phyloP scores from a whole-genome alignment of 2,888 invertebrate species.

The Syritta pipiens region DNA sequence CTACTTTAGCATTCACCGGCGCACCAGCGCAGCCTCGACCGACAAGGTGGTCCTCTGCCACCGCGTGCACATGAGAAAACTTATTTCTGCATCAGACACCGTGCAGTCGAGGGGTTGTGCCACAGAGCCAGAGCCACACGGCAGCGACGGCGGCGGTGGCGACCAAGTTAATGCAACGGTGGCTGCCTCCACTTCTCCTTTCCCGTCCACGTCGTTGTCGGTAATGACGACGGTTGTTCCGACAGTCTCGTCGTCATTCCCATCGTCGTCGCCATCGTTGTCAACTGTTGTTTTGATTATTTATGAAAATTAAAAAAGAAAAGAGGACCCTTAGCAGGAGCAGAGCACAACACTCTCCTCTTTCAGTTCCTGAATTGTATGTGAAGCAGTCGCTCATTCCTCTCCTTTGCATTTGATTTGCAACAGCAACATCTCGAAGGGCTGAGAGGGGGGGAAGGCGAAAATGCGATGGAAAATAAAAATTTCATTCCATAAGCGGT shows the following conservation, averaged over 20 bases:
- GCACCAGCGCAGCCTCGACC: slow-evolving; percentile 69
- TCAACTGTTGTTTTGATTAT: slow-evolving; percentile 69
- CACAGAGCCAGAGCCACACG: background rate
- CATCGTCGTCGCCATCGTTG: slow-evolving; percentile 34
- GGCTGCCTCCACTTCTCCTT: slow-evolving; percentile 38
- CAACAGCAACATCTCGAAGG: slow-evolving; percentile 31
- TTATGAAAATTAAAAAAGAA: slow-evolving; percentile 67
- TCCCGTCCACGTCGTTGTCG: background rate
- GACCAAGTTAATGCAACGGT: slow-evolving; percentile 53
- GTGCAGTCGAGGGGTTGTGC: slow-evolving; percentile 39
- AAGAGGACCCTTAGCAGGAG: slow-evolving; percentile 45
- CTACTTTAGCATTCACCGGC: slow-evolving; percentile 61
- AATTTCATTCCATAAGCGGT: slow-evolving; percentile 66
- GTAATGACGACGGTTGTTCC: background rate
- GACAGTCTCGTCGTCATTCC: slow-evolving; percentile 5
- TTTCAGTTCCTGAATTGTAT: background rate
- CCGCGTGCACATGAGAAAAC: slow-evolving; percentile 60
- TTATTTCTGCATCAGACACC: slow-evolving; percentile 65
- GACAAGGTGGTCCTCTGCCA: slow-evolving; percentile 70
- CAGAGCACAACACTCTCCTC: slow-evolving; percentile 16
- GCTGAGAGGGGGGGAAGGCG: slow-evolving; percentile 19
- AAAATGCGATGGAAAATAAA: slow-evolving; percentile 37
- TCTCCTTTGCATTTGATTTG: slow-evolving; percentile 66
- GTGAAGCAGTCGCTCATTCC: slow-evolving; percentile 40
- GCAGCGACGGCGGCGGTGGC: slow-evolving; percentile 8